phyloP scores from a whole-genome alignment of 2,797 vertebrate genomes.

The Syngnathus rostellatus region DNA sequence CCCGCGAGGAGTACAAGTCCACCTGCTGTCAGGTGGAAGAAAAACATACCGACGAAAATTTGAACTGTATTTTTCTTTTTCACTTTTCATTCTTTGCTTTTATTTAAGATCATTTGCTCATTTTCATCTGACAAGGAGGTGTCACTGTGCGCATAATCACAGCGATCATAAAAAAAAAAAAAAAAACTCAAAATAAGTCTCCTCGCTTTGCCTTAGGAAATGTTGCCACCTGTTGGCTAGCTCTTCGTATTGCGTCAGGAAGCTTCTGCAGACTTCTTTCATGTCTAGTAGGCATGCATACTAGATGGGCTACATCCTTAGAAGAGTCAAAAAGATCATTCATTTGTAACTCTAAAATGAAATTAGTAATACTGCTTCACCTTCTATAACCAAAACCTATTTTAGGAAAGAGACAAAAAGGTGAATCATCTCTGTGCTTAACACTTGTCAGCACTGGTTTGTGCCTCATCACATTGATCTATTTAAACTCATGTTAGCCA shows the following conservation, averaged over 20 bases:
- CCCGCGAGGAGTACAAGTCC: constrained; percentile 1
- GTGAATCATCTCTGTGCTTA: no score
- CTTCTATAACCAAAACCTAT: no score
- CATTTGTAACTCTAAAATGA: no score
- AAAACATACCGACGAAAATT: neutral
- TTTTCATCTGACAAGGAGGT: neutral
- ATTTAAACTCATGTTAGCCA: neutral
- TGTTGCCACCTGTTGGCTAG: constrained; percentile 2
- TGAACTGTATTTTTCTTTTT: neutral
- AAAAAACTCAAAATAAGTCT: neutral
- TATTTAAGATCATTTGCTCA: neutral
- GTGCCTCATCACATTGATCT: neutral
- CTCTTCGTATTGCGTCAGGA: neutral
- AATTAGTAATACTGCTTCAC: no score
- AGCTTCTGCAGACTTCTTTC: neutral
- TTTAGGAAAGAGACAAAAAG: no score
- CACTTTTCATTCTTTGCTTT: neutral
- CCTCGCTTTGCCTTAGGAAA: neutral
- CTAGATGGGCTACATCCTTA: no score
- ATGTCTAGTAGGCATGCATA: no score
- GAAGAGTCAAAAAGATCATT: no score
- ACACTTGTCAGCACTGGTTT: neutral
- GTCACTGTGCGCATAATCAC: neutral
- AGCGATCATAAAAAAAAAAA: neutral
- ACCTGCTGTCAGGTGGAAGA: constrained; percentile 1